Evolutionary conservation across 2,888 invertebrate species (phyloP).

Genomic region (Oligia fasciuncula): DNA sequence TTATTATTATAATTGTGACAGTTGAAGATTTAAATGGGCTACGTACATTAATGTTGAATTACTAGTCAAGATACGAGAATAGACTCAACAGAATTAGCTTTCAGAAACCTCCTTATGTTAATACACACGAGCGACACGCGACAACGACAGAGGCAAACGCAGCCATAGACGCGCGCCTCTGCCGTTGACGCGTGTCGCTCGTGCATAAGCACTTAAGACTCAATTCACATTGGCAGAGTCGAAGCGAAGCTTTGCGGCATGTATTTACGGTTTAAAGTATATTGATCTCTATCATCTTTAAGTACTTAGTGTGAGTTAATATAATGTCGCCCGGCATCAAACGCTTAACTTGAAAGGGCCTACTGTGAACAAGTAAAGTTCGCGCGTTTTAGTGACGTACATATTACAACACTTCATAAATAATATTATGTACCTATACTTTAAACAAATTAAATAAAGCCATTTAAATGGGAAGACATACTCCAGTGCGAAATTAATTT

Average conservation of each 20-base stretch:
- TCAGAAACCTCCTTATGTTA: neutral
- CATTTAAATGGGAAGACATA: slow-evolving; percentile 56
- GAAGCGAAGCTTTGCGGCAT: neutral
- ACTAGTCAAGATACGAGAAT: neutral
- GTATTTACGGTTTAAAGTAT: neutral
- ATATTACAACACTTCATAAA: slow-evolving; percentile 42
- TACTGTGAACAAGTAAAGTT: slow-evolving; percentile 19
- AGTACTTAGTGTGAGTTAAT: neutral
- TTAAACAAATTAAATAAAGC: slow-evolving; percentile 57
- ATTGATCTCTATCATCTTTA: neutral
- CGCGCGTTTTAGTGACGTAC: slow-evolving; percentile 28
- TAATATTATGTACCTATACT: slow-evolving; percentile 40
- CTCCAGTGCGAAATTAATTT: slow-evolving; percentile 30
- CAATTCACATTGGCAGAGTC: neutral
- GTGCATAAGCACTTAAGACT: neutral
- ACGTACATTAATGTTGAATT: neutral
- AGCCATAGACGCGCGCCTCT: neutral
- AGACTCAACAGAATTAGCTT: neutral
- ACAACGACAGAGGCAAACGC: neutral
- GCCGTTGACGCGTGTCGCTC: neutral
- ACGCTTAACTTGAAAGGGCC: neutral
- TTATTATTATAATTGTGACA: too few species aligned
- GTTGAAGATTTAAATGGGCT: neutral
- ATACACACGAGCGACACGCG: neutral
- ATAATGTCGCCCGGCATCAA: neutral